Conservation (phyloP, 1,140 invertebrate genomes). For the Vollenhovia emeryi region DNA sequence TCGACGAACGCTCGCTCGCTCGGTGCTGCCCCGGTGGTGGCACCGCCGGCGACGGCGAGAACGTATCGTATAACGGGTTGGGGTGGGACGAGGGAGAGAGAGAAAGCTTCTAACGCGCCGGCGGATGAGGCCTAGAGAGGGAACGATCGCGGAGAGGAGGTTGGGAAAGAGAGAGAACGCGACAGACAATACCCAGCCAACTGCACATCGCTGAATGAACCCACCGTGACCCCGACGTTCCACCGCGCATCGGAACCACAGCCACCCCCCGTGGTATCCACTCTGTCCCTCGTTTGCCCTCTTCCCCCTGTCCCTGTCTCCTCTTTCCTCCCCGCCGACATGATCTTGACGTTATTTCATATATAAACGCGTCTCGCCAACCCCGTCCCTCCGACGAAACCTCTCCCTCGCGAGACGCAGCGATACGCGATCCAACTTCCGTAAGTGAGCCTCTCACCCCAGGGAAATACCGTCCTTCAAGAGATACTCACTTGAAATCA, state of each 20-base stretch:
- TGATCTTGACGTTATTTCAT: slow-evolving; percentile 37
- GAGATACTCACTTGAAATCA: not conserved
- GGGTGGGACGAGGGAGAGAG: slow-evolving; percentile 19
- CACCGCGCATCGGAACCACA: slow-evolving; percentile 26
- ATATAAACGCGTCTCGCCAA: slow-evolving; percentile 14
- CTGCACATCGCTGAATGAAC: slow-evolving; percentile 78
- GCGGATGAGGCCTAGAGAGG: not conserved
- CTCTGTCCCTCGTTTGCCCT: not conserved
- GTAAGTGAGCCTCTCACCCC: not conserved
- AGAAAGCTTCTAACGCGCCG: not conserved
- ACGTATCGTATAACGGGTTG: not conserved
- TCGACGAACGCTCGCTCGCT: slow-evolving; percentile 8
- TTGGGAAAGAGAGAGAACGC: not conserved
- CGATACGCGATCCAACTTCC: not conserved
- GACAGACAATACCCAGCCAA: slow-evolving; percentile 57
- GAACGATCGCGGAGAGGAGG: slow-evolving; percentile 12
- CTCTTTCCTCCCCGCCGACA: not conserved
- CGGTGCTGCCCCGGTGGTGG: slow-evolving; percentile 15
- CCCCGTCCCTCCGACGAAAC: not conserved
- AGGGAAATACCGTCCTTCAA: not conserved
- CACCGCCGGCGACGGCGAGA: not conserved
- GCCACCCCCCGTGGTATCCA: slow-evolving; percentile 3
- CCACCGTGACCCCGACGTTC: slow-evolving; percentile 72
- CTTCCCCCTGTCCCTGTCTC: not conserved
- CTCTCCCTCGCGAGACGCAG: not conserved